These are phyloP conservation scores for Oreonectes daqikongensis DNA, from an alignment of 2,797 vertebrate species.

Conservation along the genomic window DNA sequence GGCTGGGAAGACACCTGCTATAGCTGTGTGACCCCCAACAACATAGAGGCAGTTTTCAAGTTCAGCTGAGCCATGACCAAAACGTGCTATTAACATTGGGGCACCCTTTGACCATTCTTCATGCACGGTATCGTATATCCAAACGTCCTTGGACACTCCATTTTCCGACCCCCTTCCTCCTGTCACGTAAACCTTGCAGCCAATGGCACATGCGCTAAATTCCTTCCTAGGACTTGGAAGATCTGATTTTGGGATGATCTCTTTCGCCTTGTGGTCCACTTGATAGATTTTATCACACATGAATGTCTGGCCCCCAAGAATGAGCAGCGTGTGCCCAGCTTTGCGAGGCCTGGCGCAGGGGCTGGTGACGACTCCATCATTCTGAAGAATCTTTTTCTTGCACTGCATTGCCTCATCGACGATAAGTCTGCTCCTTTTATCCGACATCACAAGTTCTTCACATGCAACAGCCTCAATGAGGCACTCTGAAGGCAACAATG, in stretches of 20 bases:
- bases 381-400: constrained; percentile 89
- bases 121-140: constrained; percentile 91
- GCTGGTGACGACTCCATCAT: constrained; percentile 88
- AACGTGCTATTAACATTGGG: constrained; percentile 92
- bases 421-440: constrained; percentile 83
- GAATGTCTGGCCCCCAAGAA: constrained; percentile 93
- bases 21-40: constrained; percentile 91
- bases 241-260: constrained; percentile 92
- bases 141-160: constrained; percentile 92
- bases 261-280: constrained; percentile 93
- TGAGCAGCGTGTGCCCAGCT: constrained; percentile 90
- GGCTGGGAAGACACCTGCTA: constrained; percentile 89
- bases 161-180: constrained; percentile 92
- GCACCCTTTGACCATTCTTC: constrained; percentile 95
- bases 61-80: constrained; percentile 92
- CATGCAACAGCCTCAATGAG: constrained; percentile 85
- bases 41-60: constrained; percentile 90
- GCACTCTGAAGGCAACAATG: constrained; percentile 87
- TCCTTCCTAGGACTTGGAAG: constrained; percentile 93
- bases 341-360: constrained; percentile 90
- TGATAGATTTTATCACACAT: constrained; percentile 98
- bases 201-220: constrained; percentile 93
- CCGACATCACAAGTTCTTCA: constrained; percentile 86
- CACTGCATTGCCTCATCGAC: constrained; percentile 90
- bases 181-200: constrained; percentile 92